Evolutionary conservation across 2,888 invertebrate genomes (phyloP).

Genomic region (Bellardia pandia): DNA sequence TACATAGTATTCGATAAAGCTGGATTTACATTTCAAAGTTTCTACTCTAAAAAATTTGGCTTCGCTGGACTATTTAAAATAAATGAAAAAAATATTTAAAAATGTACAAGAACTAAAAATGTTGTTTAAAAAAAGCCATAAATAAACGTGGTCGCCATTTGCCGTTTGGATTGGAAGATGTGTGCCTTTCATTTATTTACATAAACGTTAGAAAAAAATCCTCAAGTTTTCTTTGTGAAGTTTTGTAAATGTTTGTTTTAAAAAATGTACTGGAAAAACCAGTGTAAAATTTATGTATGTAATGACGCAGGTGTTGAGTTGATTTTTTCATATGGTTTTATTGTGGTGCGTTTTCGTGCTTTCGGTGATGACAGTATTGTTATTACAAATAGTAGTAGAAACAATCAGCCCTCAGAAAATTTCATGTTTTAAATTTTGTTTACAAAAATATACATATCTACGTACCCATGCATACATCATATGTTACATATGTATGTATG

Average conservation of each 20-base stretch:
- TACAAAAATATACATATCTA: too few species aligned
- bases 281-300: conserved; percentile 14
- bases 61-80: too few species aligned
- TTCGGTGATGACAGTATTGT: neutral
- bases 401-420: too few species aligned
- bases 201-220: neutral
- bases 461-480: too few species aligned
- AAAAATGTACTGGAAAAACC: conserved; percentile 57
- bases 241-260: neutral
- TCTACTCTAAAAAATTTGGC: neutral
- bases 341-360: neutral
- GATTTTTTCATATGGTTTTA: conserved; percentile 5
- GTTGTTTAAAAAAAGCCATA: too few species aligned
- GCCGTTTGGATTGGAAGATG: conserved; percentile 41
- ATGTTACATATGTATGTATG: too few species aligned
- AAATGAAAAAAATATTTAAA: too few species aligned
- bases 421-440: too few species aligned
- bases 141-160: conserved; percentile 49
- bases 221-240: neutral
- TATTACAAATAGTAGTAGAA: too few species aligned
- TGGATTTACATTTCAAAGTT: neutral
- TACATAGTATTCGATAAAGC: neutral
- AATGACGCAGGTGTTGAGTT: conserved; percentile 16
- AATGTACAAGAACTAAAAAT: too few species aligned
- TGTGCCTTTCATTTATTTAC: neutral